Evolutionary conservation across 2,888 invertebrate genomes (phyloP).

Genomic region (Encarsia formosa): DNA sequence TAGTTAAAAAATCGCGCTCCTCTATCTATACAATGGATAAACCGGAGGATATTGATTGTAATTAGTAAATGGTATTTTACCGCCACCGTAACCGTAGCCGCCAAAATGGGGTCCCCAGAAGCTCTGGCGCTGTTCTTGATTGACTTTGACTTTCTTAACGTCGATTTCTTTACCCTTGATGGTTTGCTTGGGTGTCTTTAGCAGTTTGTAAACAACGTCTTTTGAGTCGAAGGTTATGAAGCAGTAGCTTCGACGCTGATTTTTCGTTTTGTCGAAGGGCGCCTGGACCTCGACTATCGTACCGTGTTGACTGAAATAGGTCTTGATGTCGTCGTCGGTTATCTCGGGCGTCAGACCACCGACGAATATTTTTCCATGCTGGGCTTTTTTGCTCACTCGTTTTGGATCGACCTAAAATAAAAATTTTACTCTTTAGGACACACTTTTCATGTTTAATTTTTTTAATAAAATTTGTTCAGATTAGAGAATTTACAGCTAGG

Average conservation of each 20-base stretch:
- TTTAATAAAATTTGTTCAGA: no score
- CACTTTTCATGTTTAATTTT: no score
- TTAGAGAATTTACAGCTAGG: no score
- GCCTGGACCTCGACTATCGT: constrained; percentile 61
- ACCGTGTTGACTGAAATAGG: constrained; percentile 60
- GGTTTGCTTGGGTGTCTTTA: constrained; percentile 57
- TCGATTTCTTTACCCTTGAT: constrained; percentile 60
- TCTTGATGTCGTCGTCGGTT: constrained; percentile 59
- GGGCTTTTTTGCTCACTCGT: constrained; percentile 61
- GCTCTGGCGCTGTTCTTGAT: constrained; percentile 51
- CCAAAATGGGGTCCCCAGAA: constrained; percentile 48
- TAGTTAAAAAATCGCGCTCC: not conserved
- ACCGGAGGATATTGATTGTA: not conserved
- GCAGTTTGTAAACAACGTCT: constrained; percentile 58
- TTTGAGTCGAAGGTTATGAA: constrained; percentile 65
- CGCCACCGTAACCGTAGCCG: constrained; percentile 42
- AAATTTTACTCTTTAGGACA: constrained; percentile 2
- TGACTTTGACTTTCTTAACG: constrained; percentile 57
- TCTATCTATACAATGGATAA: no score
- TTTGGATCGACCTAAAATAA: constrained; percentile 58
- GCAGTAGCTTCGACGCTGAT: constrained; percentile 62
- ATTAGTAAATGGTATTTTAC: constrained; percentile 40
- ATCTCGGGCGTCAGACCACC: constrained; percentile 62
- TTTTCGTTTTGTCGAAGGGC: constrained; percentile 64
- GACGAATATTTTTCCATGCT: constrained; percentile 63